Evolutionary conservation across 2,113 vertebrate genomes (phyloP).

Genomic region (Cyprinus carpio): DNA sequence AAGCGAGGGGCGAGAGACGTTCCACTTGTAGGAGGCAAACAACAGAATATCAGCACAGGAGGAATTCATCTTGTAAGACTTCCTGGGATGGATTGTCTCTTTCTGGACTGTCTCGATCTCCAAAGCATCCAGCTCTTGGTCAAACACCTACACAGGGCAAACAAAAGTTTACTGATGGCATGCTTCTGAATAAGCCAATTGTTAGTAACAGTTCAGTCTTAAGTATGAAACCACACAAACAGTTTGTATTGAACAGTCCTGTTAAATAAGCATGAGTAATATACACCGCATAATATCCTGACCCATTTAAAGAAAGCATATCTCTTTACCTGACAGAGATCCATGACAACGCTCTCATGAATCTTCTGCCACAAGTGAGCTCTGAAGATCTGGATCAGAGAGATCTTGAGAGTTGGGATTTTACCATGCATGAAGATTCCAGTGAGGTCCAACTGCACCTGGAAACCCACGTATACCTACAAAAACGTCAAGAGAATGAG

Average conservation of each 20-base stretch:
- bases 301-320: background rate
- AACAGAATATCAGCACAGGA: slow-evolving; percentile 98
- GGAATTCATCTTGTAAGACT: slow-evolving; percentile 99
- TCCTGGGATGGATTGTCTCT: slow-evolving; percentile 97
- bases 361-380: slow-evolving; percentile 99
- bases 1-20: slow-evolving; percentile 93
- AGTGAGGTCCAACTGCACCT: slow-evolving; percentile 96
- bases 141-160: slow-evolving; percentile 85
- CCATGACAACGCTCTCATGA: slow-evolving; percentile 98
- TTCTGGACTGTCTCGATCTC: slow-evolving; percentile 99
- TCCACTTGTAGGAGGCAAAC: slow-evolving; percentile 99
- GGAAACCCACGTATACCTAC: slow-evolving; percentile 97
- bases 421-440: slow-evolving; percentile 99
- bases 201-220: background rate
- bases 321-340: slow-evolving; percentile 89
- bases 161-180: background rate
- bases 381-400: slow-evolving; percentile 99
- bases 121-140: slow-evolving; percentile 96
- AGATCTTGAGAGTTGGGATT: slow-evolving; percentile 98
- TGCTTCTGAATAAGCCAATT: background rate
- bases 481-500: slow-evolving; percentile 11
- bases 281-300: background rate
- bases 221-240: background rate
- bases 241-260: background rate
- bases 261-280: background rate